A percentile compares a stretch with the other conserved stretches of the same genome.
phyloP scores from a whole-genome alignment of 2,888 invertebrate genomes.

The Gnatocerus cornutus region DNA sequence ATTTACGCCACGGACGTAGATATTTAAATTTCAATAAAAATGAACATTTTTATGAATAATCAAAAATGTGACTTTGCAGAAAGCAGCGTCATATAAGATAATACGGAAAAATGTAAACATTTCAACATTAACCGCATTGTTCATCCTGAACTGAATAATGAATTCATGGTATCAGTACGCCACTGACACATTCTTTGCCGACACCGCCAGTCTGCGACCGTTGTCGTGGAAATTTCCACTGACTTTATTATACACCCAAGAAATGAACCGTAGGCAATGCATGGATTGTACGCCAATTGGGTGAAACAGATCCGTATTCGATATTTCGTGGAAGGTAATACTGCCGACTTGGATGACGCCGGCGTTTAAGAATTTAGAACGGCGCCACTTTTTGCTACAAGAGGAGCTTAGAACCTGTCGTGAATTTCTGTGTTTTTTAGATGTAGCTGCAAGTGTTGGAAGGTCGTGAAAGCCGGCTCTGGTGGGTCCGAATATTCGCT shows the following conservation, averaged over 20 bases:
- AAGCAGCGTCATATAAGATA: no score
- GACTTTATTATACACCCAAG: constrained; percentile 2
- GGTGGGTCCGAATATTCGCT: constrained; percentile 21
- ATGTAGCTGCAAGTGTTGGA: no score
- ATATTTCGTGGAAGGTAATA: background rate
- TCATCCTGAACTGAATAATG: background rate
- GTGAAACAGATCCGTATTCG: constrained; percentile 26
- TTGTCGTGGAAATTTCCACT: constrained; percentile 40
- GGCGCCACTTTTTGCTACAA: no score
- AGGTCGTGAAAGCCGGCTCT: constrained; percentile 10
- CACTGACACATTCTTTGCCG: constrained; percentile 40
- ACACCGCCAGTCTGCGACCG: constrained; percentile 24
- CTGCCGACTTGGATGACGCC: no score
- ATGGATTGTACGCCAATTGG: constrained; percentile 25
- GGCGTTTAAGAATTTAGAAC: no score
- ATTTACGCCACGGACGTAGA: no score
- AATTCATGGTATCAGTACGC: constrained; percentile 19
- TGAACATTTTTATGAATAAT: no score
- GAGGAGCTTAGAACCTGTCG: no score
- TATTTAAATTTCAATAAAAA: no score
- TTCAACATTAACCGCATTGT: no score
- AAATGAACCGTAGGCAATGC: constrained; percentile 39
- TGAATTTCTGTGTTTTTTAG: background rate
- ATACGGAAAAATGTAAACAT: no score
- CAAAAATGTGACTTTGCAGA: no score